Evolutionary conservation across 2,113 vertebrate genomes (phyloP).

Genomic region (Hippocampus comes): DNA sequence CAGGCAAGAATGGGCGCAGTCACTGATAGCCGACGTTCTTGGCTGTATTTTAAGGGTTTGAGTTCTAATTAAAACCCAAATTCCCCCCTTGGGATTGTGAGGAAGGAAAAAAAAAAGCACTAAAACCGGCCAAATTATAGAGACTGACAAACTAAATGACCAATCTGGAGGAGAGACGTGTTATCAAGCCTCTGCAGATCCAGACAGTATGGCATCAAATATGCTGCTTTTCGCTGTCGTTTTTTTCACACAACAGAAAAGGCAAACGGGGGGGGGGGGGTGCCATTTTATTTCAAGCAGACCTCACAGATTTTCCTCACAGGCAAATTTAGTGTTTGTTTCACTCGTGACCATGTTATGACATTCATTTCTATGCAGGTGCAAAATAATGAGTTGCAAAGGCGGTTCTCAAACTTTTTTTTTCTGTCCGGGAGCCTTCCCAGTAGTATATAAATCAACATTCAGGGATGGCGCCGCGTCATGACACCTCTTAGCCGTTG

Average conservation of each 20-base stretch:
- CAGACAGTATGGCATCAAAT: conserved; percentile 47
- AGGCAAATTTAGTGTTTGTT: background rate
- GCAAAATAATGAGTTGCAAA: background rate
- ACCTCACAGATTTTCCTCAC: too few species aligned
- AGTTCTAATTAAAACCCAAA: conserved; percentile 3
- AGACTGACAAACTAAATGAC: conserved; percentile 39
- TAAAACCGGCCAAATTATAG: conserved; percentile 53
- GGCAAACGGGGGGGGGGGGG: background rate
- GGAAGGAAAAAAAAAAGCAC: conserved; percentile 1
- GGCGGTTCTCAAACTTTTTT: background rate
- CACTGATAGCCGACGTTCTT: background rate
- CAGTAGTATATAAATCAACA: background rate
- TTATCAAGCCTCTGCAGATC: conserved; percentile 46
- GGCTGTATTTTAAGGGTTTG: background rate
- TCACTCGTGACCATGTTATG: background rate
- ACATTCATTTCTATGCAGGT: background rate
- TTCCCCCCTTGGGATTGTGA: background rate
- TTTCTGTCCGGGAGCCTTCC: background rate
- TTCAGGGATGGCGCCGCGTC: too few species aligned
- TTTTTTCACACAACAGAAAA: background rate
- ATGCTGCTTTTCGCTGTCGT: background rate
- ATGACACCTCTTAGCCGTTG: too few species aligned
- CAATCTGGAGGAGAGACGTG: conserved; percentile 41
- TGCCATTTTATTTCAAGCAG: too few species aligned
- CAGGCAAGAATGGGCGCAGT: background rate